Base-by-base conservation (phyloP, 2,888 invertebrate genomes). In the Drosophila birchii region DNA sequence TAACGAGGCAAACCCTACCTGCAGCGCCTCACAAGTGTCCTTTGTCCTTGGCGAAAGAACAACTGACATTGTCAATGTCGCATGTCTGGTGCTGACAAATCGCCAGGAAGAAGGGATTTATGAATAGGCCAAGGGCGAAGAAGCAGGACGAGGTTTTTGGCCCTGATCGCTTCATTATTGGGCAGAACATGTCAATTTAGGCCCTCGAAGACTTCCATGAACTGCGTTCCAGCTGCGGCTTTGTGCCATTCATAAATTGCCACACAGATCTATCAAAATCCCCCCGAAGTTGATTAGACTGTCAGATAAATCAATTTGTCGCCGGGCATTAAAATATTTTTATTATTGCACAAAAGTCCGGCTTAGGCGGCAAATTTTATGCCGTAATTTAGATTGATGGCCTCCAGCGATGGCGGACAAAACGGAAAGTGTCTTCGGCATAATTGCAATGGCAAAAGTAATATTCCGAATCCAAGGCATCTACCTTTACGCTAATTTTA, bases 81-180 rank as follows among this genome's bases (percentile, higher is more conserved):
- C 39, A 43, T 60, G 60, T 59, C 73, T 70, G 67, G 63, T 86
- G 84, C 88, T 82, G 81, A 76, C 86, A 81, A 80, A 87, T 89
- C 75, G 78, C 74, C 57, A 56, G 63, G 60, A 71, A 43, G 49
- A 53, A 39, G 43, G 68, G 70, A 75, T 59, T 59, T 57, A 59
- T 70, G 70, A 75, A 75, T 75, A 76, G 71, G 55, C 61, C 38
- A 38, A 43, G 44, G 18, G 2, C 53, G 41, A 18, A 56, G 60
- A 39, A 59, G 44, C 67, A 76, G 85, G 64, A 47, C n/a, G 82
- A 62, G 78, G 72, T 61, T 26, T 67, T 75, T 71, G 75, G 67
- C 80, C 76, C 79, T 88, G 89, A 83, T 86, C 88, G 78, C 88
- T 90, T 90, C 86, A 88, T 90, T 87, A 90, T 88, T 75, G 67